These are phyloP conservation scores for Petrocephalus zakoni DNA, from an alignment of 2,113 vertebrate genomes.

Conservation along the genomic window DNA sequence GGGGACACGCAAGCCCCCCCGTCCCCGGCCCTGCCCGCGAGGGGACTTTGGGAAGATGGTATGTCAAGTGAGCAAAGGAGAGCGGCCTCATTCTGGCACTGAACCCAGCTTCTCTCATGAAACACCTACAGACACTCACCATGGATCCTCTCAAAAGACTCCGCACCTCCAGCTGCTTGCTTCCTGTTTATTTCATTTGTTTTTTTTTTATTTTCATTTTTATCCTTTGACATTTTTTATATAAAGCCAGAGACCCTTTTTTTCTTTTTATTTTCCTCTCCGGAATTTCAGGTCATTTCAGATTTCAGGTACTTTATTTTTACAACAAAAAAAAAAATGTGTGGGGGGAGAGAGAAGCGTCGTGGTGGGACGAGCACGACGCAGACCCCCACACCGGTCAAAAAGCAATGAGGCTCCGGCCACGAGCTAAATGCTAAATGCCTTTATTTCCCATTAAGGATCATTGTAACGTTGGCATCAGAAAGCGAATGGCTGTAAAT, in stretches of 20 bases:
- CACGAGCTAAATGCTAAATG: conserved; percentile 42
- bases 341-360: conserved; percentile 28
- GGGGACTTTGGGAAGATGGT: conserved; percentile 21
- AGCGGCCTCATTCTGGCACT: conserved; percentile 50
- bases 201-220: conserved; percentile 20
- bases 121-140: conserved; percentile 42
- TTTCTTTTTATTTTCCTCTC: conserved; percentile 38
- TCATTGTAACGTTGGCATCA: conserved; percentile 33
- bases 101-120: conserved; percentile 56
- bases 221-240: conserved; percentile 21
- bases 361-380: not conserved
- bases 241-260: conserved; percentile 29
- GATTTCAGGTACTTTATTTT: conserved; percentile 51
- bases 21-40: conserved; percentile 9
- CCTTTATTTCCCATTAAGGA: conserved; percentile 56
- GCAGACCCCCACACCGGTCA: not conserved
- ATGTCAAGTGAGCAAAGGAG: conserved; percentile 36
- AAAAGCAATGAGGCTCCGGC: not conserved
- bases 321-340: conserved; percentile 40
- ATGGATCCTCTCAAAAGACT: conserved; percentile 32
- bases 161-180: not conserved
- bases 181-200: conserved; percentile 16
- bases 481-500: conserved; percentile 11
- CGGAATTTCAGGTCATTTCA: conserved; percentile 50
- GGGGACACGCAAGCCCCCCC: not conserved